A percentile compares a stretch with the other conserved stretches of the same genome.
Conservation (phyloP, 2,797 vertebrate genomes). For the Ficedula albicollis region DNA sequence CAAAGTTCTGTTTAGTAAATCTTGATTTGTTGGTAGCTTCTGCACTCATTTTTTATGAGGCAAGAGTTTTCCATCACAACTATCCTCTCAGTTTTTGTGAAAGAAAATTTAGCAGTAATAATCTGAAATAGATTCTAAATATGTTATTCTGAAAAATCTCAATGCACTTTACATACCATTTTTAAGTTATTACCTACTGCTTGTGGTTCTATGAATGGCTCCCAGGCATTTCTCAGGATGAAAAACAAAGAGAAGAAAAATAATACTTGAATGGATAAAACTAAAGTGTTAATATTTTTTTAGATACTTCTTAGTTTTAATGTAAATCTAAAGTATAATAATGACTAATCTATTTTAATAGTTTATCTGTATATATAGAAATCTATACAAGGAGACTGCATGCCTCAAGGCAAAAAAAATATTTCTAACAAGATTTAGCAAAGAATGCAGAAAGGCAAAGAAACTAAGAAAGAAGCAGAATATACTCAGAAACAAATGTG, state of each 20-base stretch:
- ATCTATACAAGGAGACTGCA: neutral
- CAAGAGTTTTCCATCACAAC: neutral
- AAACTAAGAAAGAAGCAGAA: neutral
- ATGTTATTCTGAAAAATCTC: neutral
- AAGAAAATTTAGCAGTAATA: neutral
- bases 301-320: neutral
- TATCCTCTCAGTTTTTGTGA: neutral
- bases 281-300: neutral
- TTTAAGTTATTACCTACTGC: neutral
- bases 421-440: neutral
- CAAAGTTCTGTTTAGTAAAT: neutral
- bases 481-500: neutral
- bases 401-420: neutral
- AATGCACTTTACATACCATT: neutral
- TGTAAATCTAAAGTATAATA: neutral
- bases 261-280: neutral
- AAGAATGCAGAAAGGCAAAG: neutral
- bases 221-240: neutral
- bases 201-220: neutral
- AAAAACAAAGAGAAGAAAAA: conserved; percentile 17
- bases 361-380: neutral
- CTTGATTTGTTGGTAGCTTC: neutral
- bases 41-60: neutral
- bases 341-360: neutral
- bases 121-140: neutral